phyloP scores from a whole-genome alignment of 2,113 vertebrate genomes.

The Zosterops hypoxanthus region DNA sequence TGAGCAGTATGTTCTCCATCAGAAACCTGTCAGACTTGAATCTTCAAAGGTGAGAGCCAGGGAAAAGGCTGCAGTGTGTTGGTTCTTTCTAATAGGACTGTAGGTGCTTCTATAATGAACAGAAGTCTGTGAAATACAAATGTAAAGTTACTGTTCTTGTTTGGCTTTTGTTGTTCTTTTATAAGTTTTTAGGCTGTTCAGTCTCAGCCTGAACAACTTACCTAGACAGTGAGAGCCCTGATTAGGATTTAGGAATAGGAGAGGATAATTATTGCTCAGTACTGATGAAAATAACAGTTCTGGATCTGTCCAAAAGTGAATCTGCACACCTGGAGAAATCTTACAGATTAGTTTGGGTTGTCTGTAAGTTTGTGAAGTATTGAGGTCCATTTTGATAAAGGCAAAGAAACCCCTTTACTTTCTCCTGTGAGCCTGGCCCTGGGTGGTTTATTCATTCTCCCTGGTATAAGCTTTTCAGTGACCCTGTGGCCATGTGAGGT shows the following conservation, averaged over 20 bases:
- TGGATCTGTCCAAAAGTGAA: neutral
- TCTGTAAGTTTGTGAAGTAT: neutral
- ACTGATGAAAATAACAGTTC: neutral
- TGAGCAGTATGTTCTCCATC: neutral
- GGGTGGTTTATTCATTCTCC: neutral
- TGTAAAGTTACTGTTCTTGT: neutral
- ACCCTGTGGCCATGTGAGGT: neutral
- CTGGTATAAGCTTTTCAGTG: neutral
- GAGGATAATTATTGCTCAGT: neutral
- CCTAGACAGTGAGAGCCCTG: neutral
- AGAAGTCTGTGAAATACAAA: neutral
- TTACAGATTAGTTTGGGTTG: neutral
- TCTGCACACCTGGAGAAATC: neutral
- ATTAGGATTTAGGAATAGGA: neutral
- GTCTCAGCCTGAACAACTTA: neutral
- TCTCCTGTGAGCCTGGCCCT: neutral
- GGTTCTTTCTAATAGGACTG: neutral
- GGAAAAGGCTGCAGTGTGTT: neutral
- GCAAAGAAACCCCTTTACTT: neutral
- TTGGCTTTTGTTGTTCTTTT: neutral
- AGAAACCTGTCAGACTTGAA: neutral
- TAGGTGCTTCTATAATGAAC: neutral
- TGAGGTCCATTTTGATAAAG: neutral
- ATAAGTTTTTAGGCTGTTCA: neutral
- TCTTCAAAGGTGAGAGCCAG: neutral